A percentile compares a stretch with the other conserved stretches of the same genome.
Evolutionary conservation across 2,113 vertebrate genomes (phyloP).

Genomic region (Azemiops feae): DNA sequence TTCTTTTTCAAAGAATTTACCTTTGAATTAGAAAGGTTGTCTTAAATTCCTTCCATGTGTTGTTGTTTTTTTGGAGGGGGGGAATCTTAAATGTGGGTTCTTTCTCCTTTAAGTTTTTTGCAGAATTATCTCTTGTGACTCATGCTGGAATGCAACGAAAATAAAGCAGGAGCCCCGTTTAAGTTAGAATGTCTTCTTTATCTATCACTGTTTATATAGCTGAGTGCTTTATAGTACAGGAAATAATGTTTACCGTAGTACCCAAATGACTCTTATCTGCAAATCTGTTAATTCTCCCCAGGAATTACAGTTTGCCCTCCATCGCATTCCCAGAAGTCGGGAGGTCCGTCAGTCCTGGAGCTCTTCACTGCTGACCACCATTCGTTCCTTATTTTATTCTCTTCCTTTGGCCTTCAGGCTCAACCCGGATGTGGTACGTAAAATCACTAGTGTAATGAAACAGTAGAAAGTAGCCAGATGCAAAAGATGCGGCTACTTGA

Average conservation of each 20-base stretch:
- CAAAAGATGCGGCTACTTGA: background rate
- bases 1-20: background rate
- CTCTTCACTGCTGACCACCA: slow-evolving; percentile 80
- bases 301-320: slow-evolving; percentile 77
- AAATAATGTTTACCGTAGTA: background rate
- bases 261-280: background rate
- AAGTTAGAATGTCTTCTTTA: background rate
- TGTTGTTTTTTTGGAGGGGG: background rate
- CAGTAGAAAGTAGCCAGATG: slow-evolving; percentile 5
- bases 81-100: background rate
- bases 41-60: background rate
- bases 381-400: slow-evolving; percentile 75
- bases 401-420: slow-evolving; percentile 80
- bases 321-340: slow-evolving; percentile 86
- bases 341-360: slow-evolving; percentile 90
- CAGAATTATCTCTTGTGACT: background rate
- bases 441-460: background rate
- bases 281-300: background rate
- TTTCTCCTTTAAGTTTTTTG: background rate
- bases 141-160: background rate
- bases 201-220: background rate
- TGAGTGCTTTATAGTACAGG: background rate
- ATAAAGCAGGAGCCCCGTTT: background rate
- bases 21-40: background rate
- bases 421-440: slow-evolving; percentile 92